Evolutionary conservation across 2,797 vertebrate genomes (phyloP).

Genomic region (Onychomys leucogaster): DNA sequence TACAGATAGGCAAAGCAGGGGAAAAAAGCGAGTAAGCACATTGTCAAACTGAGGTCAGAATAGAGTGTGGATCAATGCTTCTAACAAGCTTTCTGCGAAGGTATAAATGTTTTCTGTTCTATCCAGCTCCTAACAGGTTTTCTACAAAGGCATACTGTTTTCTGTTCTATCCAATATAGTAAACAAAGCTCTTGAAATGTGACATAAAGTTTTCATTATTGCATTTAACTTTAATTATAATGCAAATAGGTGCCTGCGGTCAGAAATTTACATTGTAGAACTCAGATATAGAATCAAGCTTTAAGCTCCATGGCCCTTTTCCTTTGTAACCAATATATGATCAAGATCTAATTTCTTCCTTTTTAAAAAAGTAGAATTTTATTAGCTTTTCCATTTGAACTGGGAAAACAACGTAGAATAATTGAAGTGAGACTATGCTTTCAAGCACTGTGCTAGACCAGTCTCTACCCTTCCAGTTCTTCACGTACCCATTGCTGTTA

Average conservation of each 20-base stretch:
- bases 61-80: background rate
- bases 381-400: background rate
- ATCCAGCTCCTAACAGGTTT: no score
- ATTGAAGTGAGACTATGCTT: background rate
- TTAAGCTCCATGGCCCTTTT: background rate
- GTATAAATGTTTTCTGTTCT: background rate
- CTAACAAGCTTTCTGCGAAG: background rate
- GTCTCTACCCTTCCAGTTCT: background rate
- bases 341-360: background rate
- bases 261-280: rapidly evolving
- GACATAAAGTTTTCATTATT: background rate
- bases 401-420: background rate
- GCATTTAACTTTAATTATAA: background rate
- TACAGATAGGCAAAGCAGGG: background rate
- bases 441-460: background rate
- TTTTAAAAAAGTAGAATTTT: background rate
- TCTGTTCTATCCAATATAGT: background rate
- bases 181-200: background rate
- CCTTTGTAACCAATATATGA: background rate
- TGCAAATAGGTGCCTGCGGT: background rate
- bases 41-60: background rate
- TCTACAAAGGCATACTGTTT: no score
- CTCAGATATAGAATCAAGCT: background rate
- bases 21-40: background rate
- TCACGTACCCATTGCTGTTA: background rate